These are phyloP conservation scores for Oreotrochilus melanogaster DNA, from an alignment of 2,113 vertebrate genomes.

Conservation along the genomic window DNA sequence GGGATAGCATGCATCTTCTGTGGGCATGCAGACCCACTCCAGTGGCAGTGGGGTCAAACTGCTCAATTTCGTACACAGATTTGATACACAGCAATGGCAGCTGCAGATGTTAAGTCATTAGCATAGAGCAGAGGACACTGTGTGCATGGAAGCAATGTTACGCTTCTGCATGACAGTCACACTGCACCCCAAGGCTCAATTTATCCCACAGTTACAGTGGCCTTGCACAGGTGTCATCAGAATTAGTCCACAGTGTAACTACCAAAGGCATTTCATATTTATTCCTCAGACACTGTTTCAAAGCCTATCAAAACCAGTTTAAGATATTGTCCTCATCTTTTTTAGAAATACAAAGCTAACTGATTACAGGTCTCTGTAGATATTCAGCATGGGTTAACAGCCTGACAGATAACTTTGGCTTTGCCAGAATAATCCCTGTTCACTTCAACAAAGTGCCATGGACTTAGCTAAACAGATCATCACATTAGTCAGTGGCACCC, in stretches of 20 bases:
- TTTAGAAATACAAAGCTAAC: neutral
- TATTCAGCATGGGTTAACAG: fast-evolving
- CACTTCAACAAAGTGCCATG: neutral
- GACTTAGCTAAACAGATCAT: neutral
- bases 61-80: neutral
- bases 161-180: neutral
- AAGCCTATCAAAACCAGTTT: neutral
- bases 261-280: neutral
- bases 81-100: neutral
- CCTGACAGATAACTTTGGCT: neutral
- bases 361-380: neutral
- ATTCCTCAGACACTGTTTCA: neutral
- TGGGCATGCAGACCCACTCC: neutral
- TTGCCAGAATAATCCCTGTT: conserved; percentile 15
- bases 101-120: conserved; percentile 21
- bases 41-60: neutral
- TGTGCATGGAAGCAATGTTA: neutral
- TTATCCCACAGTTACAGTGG: neutral
- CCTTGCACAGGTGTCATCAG: neutral
- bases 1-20: neutral
- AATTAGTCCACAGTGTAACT: neutral
- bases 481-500: conserved; percentile 1
- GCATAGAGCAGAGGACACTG: neutral
- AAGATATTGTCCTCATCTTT: neutral
- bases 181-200: neutral